phyloP scores from a whole-genome alignment of 2,888 invertebrate species.

The Schrankia costaestrigalis region DNA sequence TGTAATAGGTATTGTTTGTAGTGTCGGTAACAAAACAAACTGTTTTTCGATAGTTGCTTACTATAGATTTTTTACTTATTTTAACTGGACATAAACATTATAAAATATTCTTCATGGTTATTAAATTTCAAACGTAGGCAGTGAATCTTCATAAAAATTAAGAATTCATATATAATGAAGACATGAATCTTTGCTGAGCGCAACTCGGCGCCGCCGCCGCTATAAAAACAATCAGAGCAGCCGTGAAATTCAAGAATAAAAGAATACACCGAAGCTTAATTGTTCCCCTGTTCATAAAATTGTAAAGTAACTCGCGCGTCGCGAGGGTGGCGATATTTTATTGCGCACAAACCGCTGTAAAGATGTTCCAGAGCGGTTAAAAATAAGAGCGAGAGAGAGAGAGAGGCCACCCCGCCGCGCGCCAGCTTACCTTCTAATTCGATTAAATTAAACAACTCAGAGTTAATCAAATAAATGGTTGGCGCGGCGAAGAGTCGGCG shows the following conservation, averaged over 20 bases:
- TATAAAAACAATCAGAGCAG: constrained; percentile 71
- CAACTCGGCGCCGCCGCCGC: too few species aligned
- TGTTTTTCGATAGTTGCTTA: too few species aligned
- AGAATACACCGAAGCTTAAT: constrained; percentile 74
- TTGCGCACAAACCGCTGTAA: constrained; percentile 78
- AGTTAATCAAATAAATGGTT: constrained; percentile 82
- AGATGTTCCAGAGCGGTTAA: constrained; percentile 77
- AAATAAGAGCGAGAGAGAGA: constrained; percentile 69
- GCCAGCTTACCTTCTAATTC: constrained; percentile 73
- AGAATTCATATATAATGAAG: constrained; percentile 76
- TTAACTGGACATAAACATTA: background rate
- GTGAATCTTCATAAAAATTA: constrained; percentile 75
- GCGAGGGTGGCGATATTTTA: constrained; percentile 77
- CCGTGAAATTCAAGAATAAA: constrained; percentile 72
- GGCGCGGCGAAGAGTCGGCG: too few species aligned
- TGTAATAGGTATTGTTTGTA: too few species aligned
- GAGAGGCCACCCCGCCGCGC: constrained; percentile 41
- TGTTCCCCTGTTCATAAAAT: constrained; percentile 80
- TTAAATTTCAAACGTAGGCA: constrained; percentile 59
- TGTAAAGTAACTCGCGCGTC: constrained; percentile 74
- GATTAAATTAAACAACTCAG: constrained; percentile 81
- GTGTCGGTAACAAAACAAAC: too few species aligned
- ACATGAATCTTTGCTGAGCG: constrained; percentile 62
- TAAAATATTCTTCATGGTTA: constrained; percentile 31
- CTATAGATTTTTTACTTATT: too few species aligned